A percentile compares a stretch with the other conserved stretches of the same genome.
phyloP scores from a whole-genome alignment of 2,113 vertebrate species.

The Pteronura brasiliensis region DNA sequence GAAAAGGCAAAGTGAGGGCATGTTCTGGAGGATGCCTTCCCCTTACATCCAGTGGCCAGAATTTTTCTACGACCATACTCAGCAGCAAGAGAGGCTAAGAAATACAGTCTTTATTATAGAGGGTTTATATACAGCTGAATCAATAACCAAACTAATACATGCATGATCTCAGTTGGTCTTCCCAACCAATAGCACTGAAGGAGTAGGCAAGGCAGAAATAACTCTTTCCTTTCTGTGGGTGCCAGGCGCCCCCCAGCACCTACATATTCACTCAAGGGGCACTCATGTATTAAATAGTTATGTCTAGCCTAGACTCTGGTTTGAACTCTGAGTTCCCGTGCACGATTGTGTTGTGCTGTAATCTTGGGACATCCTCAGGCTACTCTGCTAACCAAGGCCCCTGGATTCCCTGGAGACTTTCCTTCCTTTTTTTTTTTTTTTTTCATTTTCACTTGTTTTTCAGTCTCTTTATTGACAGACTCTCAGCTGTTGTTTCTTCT shows the following conservation, averaged over 20 bases:
- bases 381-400: background rate
- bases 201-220: background rate
- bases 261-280: background rate
- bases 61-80: background rate
- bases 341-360: background rate
- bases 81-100: background rate
- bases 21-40: background rate
- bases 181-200: background rate
- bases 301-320: background rate
- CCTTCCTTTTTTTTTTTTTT: background rate
- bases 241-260: background rate
- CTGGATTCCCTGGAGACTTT: background rate
- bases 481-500: background rate
- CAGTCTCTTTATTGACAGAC: background rate
- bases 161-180: background rate
- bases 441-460: background rate
- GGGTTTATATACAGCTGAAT: background rate
- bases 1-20: background rate
- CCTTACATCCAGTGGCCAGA: background rate
- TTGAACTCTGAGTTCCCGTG: background rate
- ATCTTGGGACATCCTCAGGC: accelerated
- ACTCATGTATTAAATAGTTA: background rate
- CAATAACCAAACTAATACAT: background rate
- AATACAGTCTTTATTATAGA: background rate
- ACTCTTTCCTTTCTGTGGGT: background rate